Evolutionary conservation across 2,113 vertebrate genomes (phyloP), one percentile per base, ranked within the genome.

Genomic region (Heteronetta atricapilla): DNA sequence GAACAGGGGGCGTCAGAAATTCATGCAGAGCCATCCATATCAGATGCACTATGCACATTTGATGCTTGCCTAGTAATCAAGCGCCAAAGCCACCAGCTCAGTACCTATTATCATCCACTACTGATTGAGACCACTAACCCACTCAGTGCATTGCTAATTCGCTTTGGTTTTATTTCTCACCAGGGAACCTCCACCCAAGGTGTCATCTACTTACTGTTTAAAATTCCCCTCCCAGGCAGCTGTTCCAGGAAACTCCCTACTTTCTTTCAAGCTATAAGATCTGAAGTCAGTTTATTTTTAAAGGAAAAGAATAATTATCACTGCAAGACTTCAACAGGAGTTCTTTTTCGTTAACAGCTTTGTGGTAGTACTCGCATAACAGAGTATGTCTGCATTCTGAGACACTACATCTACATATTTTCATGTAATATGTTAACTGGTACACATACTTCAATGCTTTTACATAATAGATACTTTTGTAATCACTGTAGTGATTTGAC

Each of bases 341-440:
- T 92, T 94, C 50, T 29, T 58, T 50, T 88, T 86, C 53, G 53
- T 88, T 86, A 95, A 94, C 83, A 89, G 60, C 58, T 95, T 92
- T 95, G 63, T 89, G 82, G 80, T 78, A 40, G 23, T 4, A 86
- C 69, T 89, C 86, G 95, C 90, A 92, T 48, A 58, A 91, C 6
- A 95, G 80, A 90, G 60, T 63, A 83, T 38, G 79, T 33, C 60
- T 93, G 56, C 56, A 48, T 85, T 95, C 87, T 83, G 59, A 89
- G 31, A 75, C 53, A 88, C 82, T 80, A 63, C 85, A 69, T 82
- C 92, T 62, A 92, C 77, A 44, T 79, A 59, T 53, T 81, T 95
- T 94, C 95, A 93, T 82, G 76, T 66, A 60, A 81, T 67, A 28
- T 58, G 25, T 74, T 87, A 93, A 85, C 60, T 58, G 94, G 66